Evolutionary conservation across 2,797 vertebrate species (phyloP).

Genomic region (Cirrhinus mrigala): DNA sequence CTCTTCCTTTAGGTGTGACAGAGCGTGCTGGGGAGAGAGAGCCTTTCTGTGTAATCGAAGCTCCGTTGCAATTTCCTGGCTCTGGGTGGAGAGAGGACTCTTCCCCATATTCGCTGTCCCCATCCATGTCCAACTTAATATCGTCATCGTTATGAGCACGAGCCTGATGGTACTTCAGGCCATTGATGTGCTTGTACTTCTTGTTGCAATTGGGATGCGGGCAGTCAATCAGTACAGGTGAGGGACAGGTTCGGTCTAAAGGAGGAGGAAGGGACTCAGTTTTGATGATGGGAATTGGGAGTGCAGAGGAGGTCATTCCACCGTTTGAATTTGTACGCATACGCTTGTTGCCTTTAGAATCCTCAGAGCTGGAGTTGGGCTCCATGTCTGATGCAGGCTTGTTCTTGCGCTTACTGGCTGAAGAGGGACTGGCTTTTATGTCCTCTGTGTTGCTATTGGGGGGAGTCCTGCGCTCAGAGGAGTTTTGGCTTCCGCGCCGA

Average conservation of each 20-base stretch:
- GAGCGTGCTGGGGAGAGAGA: constrained; percentile 94
- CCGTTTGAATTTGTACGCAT: constrained; percentile 95
- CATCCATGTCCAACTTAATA: constrained; percentile 92
- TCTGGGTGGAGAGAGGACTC: constrained; percentile 91
- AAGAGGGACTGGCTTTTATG: constrained; percentile 95
- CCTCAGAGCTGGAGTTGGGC: constrained; percentile 98
- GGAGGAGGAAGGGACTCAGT: constrained; percentile 83
- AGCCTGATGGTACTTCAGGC: constrained; percentile 98
- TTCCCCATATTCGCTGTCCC: constrained; percentile 95
- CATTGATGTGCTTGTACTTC: constrained; percentile 99
- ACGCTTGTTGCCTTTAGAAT: constrained; percentile 98
- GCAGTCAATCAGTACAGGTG: constrained; percentile 97
- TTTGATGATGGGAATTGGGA: constrained; percentile 85
- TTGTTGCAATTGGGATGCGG: constrained; percentile 99
- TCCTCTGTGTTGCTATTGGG: constrained; percentile 88
- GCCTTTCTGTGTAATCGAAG: constrained; percentile 89
- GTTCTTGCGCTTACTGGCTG: constrained; percentile 91
- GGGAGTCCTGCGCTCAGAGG: constrained; percentile 92
- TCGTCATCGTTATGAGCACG: constrained; percentile 96
- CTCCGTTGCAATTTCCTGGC: constrained; percentile 90
- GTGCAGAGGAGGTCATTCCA: constrained; percentile 80
- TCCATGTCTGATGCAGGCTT: constrained; percentile 98
- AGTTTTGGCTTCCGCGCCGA: constrained; percentile 96
- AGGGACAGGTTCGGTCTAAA: constrained; percentile 92
- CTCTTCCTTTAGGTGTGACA: constrained; percentile 93